Percentiles rank a stretch among this genome's conserved stretches.
phyloP scores from a whole-genome alignment of 2,888 invertebrate genomes.

The Diogma glabrata region DNA sequence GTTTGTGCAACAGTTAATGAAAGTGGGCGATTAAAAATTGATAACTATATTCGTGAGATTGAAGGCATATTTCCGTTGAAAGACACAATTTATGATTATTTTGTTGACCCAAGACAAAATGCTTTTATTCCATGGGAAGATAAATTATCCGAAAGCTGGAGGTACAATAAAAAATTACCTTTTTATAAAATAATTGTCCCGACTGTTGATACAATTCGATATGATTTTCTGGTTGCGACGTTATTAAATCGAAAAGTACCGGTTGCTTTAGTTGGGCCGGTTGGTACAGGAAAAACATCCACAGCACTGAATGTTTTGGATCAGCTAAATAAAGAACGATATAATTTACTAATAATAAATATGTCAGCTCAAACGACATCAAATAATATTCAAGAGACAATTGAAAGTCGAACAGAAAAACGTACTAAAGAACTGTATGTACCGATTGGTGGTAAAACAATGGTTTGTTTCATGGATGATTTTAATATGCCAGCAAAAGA shows the following conservation, averaged over 20 bases:
- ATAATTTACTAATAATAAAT: slow-evolving; percentile 61
- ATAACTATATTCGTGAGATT: slow-evolving; percentile 65
- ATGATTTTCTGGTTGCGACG: slow-evolving; percentile 57
- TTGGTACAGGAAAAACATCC: slow-evolving; percentile 81
- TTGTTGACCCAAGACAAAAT: slow-evolving; percentile 60
- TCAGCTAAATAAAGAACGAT: slow-evolving; percentile 41
- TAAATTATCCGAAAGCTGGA: slow-evolving; percentile 61
- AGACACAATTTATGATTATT: slow-evolving; percentile 83
- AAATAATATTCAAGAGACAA: slow-evolving; percentile 69
- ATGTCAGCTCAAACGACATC: slow-evolving; percentile 83
- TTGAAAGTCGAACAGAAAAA: slow-evolving; percentile 79
- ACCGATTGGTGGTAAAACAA: slow-evolving; percentile 68
- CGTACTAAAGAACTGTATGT: slow-evolving; percentile 73
- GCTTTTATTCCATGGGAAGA: slow-evolving; percentile 71
- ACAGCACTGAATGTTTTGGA: slow-evolving; percentile 56
- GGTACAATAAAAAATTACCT: slow-evolving; percentile 44
- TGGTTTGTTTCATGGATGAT: slow-evolving; percentile 84
- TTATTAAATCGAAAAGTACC: slow-evolving; percentile 55
- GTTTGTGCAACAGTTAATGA: slow-evolving; percentile 71
- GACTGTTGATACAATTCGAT: slow-evolving; percentile 78
- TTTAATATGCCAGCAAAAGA: slow-evolving; percentile 89
- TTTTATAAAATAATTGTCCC: slow-evolving; percentile 80
- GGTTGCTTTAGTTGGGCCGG: slow-evolving; percentile 67
- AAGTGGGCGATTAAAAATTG: slow-evolving; percentile 62
- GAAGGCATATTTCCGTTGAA: slow-evolving; percentile 73